Evolutionary conservation across 2,113 vertebrate species (phyloP).

Genomic region (Sander vitreus): DNA sequence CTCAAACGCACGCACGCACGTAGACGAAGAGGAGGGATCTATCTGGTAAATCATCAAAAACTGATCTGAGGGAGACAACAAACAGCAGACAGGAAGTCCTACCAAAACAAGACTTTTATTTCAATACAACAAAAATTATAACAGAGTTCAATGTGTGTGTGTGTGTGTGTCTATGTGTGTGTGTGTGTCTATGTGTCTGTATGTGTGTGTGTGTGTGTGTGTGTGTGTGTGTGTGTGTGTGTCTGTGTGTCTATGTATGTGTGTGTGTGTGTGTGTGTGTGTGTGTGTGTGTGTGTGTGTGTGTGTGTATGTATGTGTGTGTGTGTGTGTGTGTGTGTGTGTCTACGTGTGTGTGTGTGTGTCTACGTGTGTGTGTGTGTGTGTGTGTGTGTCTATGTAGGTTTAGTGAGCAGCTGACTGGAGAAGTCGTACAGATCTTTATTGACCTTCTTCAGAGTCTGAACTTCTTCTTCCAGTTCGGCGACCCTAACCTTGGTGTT

Average conservation of each 20-base stretch:
- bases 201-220: no score
- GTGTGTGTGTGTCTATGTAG: neutral
- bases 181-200: neutral
- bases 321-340: neutral
- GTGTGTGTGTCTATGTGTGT: neutral
- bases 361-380: neutral
- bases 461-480: constrained; percentile 93
- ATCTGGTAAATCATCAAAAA: no score
- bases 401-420: constrained; percentile 88
- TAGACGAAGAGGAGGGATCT: neutral
- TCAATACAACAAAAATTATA: neutral
- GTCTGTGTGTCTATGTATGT: neutral
- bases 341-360: neutral
- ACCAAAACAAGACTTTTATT: constrained; percentile 60
- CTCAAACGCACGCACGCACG: constrained; percentile 10
- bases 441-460: constrained; percentile 94
- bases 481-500: constrained; percentile 91
- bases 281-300: neutral
- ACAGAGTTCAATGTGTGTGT: neutral
- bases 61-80: no score
- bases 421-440: constrained; percentile 96
- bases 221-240: neutral
- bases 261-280: neutral
- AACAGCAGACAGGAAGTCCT: constrained; percentile 11
- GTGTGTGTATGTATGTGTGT: neutral